phyloP scores from a whole-genome alignment of 1,140 invertebrate species.

The Batillaria attramentaria region DNA sequence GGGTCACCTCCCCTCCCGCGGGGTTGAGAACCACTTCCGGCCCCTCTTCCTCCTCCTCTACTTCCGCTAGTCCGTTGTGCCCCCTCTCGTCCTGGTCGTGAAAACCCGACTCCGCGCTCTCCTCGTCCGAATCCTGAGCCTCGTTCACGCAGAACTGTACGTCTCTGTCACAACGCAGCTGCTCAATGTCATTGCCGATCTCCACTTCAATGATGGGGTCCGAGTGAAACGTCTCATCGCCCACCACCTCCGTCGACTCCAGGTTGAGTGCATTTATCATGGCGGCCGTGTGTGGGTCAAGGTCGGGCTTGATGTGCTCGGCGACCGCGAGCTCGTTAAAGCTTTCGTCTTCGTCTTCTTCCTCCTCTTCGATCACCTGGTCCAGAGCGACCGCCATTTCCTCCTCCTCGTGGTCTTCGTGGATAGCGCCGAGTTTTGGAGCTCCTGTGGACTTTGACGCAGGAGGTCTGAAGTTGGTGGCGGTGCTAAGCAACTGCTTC shows the following conservation, averaged over 20 bases:
- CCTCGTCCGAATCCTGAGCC: slow-evolving; percentile 63
- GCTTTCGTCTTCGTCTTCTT: slow-evolving; percentile 37
- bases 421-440: slow-evolving; percentile 93
- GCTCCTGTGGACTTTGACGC: slow-evolving; percentile 95
- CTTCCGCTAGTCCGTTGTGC: slow-evolving; percentile 27
- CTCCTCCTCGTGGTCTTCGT: slow-evolving; percentile 78
- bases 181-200: slow-evolving; percentile 66
- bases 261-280: slow-evolving; percentile 32
- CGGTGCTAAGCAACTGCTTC: slow-evolving; percentile 78
- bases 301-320: background rate
- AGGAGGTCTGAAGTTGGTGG: slow-evolving; percentile 84
- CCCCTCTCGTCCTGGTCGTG: slow-evolving; percentile 60
- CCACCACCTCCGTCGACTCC: slow-evolving; percentile 33
- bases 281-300: background rate
- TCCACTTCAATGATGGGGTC: slow-evolving; percentile 62
- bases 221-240: slow-evolving; percentile 36
- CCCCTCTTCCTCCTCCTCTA: slow-evolving; percentile 12
- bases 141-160: slow-evolving; percentile 61
- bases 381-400: slow-evolving; percentile 38
- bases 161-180: slow-evolving; percentile 58
- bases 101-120: slow-evolving; percentile 68
- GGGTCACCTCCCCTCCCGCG: slow-evolving; percentile 4
- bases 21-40: slow-evolving; percentile 14
- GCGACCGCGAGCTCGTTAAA: background rate
- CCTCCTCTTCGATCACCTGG: slow-evolving; percentile 36